phyloP scores from a whole-genome alignment of 2,888 invertebrate genomes.

The Mythimna pallens region DNA sequence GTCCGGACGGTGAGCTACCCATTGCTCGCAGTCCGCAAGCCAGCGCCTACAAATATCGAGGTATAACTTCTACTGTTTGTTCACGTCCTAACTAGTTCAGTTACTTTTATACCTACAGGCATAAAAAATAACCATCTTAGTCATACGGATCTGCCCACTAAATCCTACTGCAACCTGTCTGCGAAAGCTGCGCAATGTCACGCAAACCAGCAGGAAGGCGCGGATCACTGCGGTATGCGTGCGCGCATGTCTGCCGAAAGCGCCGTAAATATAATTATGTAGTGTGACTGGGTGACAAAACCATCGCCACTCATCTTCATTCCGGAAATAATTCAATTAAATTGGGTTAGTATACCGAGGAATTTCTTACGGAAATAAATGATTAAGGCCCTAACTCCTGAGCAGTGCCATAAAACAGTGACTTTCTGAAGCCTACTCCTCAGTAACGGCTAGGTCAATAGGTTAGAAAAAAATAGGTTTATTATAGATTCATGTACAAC shows the following conservation, averaged over 20 bases:
- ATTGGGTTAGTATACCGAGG: constrained; percentile 44
- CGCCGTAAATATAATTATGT: constrained; percentile 58
- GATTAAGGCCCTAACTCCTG: background rate
- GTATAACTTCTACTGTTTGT: background rate
- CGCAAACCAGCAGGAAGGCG: constrained; percentile 77
- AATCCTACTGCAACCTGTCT: constrained; percentile 21
- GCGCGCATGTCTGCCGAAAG: constrained; percentile 50
- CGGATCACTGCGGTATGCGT: constrained; percentile 73
- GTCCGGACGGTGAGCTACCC: no score
- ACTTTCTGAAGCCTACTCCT: no score
- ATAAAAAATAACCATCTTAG: background rate
- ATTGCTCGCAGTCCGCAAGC: no score
- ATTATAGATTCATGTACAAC: no score
- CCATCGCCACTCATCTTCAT: constrained; percentile 61
- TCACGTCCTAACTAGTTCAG: background rate
- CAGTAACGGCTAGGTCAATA: no score
- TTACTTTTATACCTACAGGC: background rate
- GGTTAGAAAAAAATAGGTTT: no score
- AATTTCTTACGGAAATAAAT: constrained; percentile 13
- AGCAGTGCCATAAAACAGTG: no score
- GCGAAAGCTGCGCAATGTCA: constrained; percentile 56
- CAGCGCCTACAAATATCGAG: no score
- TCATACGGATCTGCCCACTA: constrained; percentile 21
- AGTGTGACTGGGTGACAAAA: constrained; percentile 63
- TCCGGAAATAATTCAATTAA: constrained; percentile 51